Base-by-base conservation (phyloP, 2,113 vertebrate genomes). In the Mobula hypostoma region DNA sequence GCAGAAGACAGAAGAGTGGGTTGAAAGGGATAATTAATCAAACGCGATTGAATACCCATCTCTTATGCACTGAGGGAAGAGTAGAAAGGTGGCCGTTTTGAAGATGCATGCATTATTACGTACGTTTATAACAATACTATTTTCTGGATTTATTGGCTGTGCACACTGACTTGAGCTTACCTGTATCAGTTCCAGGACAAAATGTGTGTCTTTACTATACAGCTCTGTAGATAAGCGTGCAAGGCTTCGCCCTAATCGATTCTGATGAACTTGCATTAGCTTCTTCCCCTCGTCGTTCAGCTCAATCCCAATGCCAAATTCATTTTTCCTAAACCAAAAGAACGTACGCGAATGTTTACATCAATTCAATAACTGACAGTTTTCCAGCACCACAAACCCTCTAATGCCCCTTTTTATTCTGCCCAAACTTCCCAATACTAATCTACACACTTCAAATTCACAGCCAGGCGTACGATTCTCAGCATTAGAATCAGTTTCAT, bases 131-230 rank as follows among this genome's bases (percentile, higher is more conserved):
- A 56, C 36, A 27, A 36, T n/a, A n/a, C 1, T 36, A 85, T 24
- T 29, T 88, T 88, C 85, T 77, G 40, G 24, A 48, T 7, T 36
- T n/a, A 74, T 56, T 17, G 36, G 32, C 2, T 58, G 8, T 78
- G 61, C 61, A 68, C 32, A 40, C 21, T 40, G 7, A 61, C 3
- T 76, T 76, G 19, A 48, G 24, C 87, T n/a, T 48, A 97, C 97
- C 97, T 97, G 97, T 94, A 97, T 97, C 94, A 97, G 97, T 94
- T 97, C 97, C 95, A 97, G 95, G 29, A 97, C 97, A 8, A 97
- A 97, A 95, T 97, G 97, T 12, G 97, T 97, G 95, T 97, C 97
- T 95, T 97, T 97, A 96, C 97, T 97, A 96, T 97, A 97, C 58
- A 97, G 96, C 66, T 97, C 97, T 0, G 97, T 96, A 87, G 97